Percentiles rank a stretch among this genome's conserved stretches.
Conservation (phyloP, 1,140 invertebrate genomes). For the Ips nitidus region DNA sequence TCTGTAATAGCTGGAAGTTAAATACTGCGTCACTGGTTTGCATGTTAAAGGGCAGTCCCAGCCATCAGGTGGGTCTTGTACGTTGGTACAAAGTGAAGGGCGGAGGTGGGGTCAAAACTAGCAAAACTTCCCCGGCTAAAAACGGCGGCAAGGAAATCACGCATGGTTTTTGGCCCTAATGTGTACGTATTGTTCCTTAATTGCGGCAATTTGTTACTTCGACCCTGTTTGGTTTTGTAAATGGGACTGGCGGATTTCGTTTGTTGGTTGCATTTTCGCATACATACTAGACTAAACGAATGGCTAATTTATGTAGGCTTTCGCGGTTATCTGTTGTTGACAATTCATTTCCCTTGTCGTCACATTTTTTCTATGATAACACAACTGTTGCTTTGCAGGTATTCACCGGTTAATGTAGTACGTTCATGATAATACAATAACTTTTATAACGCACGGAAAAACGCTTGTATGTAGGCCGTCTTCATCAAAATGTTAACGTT, state of each 20-base stretch:
- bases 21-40: slow-evolving; percentile 37
- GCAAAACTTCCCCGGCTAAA: slow-evolving; percentile 39
- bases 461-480: neutral
- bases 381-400: neutral
- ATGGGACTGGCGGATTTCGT: neutral
- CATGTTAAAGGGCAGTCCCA: slow-evolving; percentile 46
- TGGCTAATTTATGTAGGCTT: neutral
- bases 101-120: slow-evolving; percentile 26
- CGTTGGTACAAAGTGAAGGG: slow-evolving; percentile 27
- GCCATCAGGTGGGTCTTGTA: slow-evolving; percentile 47
- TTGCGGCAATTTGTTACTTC: slow-evolving; percentile 32
- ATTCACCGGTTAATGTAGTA: neutral
- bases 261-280: neutral
- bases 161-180: slow-evolving; percentile 32
- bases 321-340: neutral
- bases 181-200: slow-evolving; percentile 28
- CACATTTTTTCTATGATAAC: neutral
- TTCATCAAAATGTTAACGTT: neutral
- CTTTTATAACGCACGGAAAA: neutral
- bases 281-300: neutral
- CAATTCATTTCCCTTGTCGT: neutral
- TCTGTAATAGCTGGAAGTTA: neutral
- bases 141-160: slow-evolving; percentile 41
- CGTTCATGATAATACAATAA: neutral
- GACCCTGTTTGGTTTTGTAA: neutral